These are phyloP conservation scores for Thereva unica DNA, from an alignment of 2,888 invertebrate species.

Conservation along the genomic window DNA sequence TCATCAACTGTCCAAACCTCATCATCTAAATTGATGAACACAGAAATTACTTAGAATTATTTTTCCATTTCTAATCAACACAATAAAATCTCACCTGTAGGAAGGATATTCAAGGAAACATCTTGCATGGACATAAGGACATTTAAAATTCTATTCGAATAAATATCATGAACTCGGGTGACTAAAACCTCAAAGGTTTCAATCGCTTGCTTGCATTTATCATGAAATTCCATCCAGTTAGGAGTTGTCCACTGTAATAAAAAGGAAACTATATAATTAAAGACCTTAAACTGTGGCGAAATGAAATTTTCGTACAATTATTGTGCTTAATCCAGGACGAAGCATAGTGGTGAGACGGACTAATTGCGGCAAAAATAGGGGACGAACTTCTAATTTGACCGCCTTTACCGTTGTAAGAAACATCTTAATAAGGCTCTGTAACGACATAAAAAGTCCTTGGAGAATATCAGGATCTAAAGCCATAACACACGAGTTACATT, in stretches of 20 bases:
- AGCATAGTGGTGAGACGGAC: slow-evolving; percentile 80
- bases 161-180: slow-evolving; percentile 85
- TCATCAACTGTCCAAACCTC: slow-evolving; percentile 86
- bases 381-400: slow-evolving; percentile 87
- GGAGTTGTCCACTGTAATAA: slow-evolving; percentile 75
- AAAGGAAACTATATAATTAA: slow-evolving; percentile 7
- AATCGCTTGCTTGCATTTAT: slow-evolving; percentile 75
- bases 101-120: slow-evolving; percentile 78
- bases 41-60: not conserved
- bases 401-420: slow-evolving; percentile 72
- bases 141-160: slow-evolving; percentile 86
- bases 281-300: not conserved
- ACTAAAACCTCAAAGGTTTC: slow-evolving; percentile 77
- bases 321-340: slow-evolving; percentile 76
- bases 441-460: not conserved
- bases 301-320: slow-evolving; percentile 60
- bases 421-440: slow-evolving; percentile 75
- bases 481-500: slow-evolving; percentile 60
- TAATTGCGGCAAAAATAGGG: slow-evolving; percentile 85
- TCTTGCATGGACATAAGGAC: slow-evolving; percentile 86
- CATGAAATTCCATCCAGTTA: slow-evolving; percentile 78
- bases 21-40: slow-evolving; percentile 61
- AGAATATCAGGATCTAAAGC: not conserved
- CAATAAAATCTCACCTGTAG: slow-evolving; percentile 61
- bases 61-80: not conserved